These are phyloP conservation scores for Melangyna quadrimaculata DNA, from an alignment of 2,888 invertebrate species.

Conservation along the genomic window DNA sequence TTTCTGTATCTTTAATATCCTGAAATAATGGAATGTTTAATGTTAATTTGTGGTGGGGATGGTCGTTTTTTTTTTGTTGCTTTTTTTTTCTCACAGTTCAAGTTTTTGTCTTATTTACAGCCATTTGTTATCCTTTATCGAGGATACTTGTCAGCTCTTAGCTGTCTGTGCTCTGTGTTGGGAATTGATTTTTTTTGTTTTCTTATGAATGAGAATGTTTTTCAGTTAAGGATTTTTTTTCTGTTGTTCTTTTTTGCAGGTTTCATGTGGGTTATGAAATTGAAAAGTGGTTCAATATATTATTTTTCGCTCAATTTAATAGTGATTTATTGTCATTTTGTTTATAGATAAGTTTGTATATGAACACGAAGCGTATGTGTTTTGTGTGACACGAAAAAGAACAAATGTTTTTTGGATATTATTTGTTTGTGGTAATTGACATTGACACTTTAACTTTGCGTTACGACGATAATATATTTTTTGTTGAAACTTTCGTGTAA, in stretches of 20 bases:
- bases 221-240: not conserved
- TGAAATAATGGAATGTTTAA: not conserved
- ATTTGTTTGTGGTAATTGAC: not conserved
- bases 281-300: constrained; percentile 29
- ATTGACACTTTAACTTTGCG: not conserved
- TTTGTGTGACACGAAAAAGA: not conserved
- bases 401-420: not conserved
- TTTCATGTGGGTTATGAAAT: not conserved
- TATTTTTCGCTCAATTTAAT: constrained; percentile 15
- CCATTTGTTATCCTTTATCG: constrained; percentile 52
- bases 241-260: not conserved
- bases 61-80: not conserved
- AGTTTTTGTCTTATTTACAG: constrained; percentile 6
- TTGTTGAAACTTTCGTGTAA: not conserved
- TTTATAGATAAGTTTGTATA: not conserved
- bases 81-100: not conserved
- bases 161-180: constrained; percentile 17
- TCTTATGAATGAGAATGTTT: not conserved
- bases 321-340: constrained; percentile 35
- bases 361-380: constrained; percentile 2
- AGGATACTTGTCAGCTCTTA: constrained; percentile 51
- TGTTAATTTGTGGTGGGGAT: not conserved
- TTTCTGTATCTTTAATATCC: not conserved
- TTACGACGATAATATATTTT: not conserved
- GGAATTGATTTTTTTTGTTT: constrained; percentile 29